phyloP scores from a whole-genome alignment of 2,888 invertebrate genomes.

The Eristalinus sepulchralis region DNA sequence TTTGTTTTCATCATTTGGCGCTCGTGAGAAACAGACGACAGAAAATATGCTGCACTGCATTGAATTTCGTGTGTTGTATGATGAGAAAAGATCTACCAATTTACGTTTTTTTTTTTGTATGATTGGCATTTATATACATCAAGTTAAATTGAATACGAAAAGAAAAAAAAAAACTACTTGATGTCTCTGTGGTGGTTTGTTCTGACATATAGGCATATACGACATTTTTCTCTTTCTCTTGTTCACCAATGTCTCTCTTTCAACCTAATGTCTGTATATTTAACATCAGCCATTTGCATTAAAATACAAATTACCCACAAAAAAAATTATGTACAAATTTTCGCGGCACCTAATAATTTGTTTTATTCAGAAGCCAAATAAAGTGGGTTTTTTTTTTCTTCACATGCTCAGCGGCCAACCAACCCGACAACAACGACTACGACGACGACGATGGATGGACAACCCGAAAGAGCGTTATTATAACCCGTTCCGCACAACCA shows the following conservation, averaged over 20 bases:
- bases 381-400: slow-evolving; percentile 4
- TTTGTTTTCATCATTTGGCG: slow-evolving; percentile 46
- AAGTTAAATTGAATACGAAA: slow-evolving; percentile 24
- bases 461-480: slow-evolving; percentile 10
- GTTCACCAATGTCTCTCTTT: slow-evolving; percentile 28
- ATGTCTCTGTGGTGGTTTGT: slow-evolving; percentile 57
- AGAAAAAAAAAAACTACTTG: slow-evolving; percentile 32
- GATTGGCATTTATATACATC: slow-evolving; percentile 52
- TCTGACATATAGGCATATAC: slow-evolving; percentile 54
- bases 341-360: neutral
- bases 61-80: neutral
- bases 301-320: slow-evolving; percentile 44
- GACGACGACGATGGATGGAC: neutral
- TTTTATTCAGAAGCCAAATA: slow-evolving; percentile 42
- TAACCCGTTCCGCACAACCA: slow-evolving; percentile 46
- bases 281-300: slow-evolving; percentile 71
- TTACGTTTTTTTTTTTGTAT: slow-evolving; percentile 53
- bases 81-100: slow-evolving; percentile 18
- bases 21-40: slow-evolving; percentile 11
- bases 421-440: slow-evolving; percentile 12
- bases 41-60: neutral
- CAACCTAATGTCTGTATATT: slow-evolving; percentile 58
- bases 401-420: neutral
- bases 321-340: slow-evolving; percentile 22
- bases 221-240: slow-evolving; percentile 64